phyloP scores from a whole-genome alignment of 2,888 invertebrate species.

The Ctenicera cuprea region DNA sequence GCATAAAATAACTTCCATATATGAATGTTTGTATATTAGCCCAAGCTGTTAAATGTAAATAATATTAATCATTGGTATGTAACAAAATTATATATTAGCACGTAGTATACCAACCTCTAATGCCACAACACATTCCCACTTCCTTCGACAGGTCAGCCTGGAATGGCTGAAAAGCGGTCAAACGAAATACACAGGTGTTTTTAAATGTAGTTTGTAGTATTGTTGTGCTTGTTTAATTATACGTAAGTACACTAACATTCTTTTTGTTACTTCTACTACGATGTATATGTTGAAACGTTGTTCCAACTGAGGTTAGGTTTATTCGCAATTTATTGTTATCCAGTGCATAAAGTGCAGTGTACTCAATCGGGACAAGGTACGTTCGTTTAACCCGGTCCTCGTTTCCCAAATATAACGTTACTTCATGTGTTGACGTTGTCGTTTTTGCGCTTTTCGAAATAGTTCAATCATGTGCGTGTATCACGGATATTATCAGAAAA shows the following conservation, averaged over 20 bases:
- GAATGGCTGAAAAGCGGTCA: constrained; percentile 74
- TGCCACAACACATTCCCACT: constrained; percentile 68
- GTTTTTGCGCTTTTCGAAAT: constrained; percentile 30
- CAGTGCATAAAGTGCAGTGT: constrained; percentile 71
- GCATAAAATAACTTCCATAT: too few relatives aligned
- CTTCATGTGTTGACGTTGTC: constrained; percentile 64
- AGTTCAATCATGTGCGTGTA: constrained; percentile 18
- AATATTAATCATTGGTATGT: too few relatives aligned
- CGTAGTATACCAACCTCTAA: constrained; percentile 56
- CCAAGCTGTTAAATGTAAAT: too few relatives aligned
- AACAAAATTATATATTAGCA: not conserved
- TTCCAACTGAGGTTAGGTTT: constrained; percentile 42
- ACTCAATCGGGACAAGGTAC: constrained; percentile 62
- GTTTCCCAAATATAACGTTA: constrained; percentile 69
- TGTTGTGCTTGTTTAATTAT: constrained; percentile 55
- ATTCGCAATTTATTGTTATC: constrained; percentile 67
- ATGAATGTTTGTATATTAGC: too few relatives aligned
- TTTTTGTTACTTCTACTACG: not conserved
- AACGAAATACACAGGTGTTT: constrained; percentile 72
- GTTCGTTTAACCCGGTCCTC: constrained; percentile 62
- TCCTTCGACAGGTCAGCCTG: constrained; percentile 72
- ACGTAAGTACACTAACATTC: constrained; percentile 55
- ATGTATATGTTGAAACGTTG: constrained; percentile 9
- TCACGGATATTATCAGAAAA: constrained; percentile 6
- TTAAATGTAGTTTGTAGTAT: constrained; percentile 69